phyloP scores from a whole-genome alignment of 92 coral and sea anemone genomes.

The Hydrozoanthus gracilis region DNA sequence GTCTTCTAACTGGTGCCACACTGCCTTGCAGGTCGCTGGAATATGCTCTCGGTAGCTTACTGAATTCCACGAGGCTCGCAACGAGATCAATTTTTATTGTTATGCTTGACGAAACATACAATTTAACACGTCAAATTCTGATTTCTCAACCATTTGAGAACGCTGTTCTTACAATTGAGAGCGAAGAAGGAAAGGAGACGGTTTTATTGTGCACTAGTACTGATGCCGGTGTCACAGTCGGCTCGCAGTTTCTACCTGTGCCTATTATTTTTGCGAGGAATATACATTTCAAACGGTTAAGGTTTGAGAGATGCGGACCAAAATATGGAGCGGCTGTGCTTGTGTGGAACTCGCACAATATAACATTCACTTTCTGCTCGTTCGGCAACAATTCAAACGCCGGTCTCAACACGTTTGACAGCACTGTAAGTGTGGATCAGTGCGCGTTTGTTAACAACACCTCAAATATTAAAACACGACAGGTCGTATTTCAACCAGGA shows the following conservation, averaged over 20 bases:
- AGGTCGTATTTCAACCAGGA: slow-evolving; percentile 52
- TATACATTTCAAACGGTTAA: slow-evolving; percentile 58
- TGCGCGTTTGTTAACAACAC: slow-evolving; percentile 77
- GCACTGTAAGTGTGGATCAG: slow-evolving; percentile 63
- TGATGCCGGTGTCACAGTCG: slow-evolving; percentile 62
- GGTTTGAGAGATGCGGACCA: slow-evolving; percentile 74
- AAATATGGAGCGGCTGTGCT: slow-evolving; percentile 65
- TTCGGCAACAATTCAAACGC: slow-evolving; percentile 75
- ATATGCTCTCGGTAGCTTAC: slow-evolving; percentile 65
- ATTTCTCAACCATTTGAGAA: slow-evolving; percentile 61
- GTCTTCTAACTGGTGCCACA: slow-evolving; percentile 51
- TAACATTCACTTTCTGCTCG: slow-evolving; percentile 71
- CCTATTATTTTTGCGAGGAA: slow-evolving; percentile 41
- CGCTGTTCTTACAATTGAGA: slow-evolving; percentile 46
- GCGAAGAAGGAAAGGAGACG: slow-evolving; percentile 45
- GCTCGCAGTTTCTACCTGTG: slow-evolving; percentile 28
- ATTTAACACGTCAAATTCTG: slow-evolving; percentile 40
- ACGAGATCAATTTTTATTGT: slow-evolving; percentile 50
- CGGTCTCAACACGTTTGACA: slow-evolving; percentile 77
- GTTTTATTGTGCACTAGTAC: slow-evolving; percentile 40
- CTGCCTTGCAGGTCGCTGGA: slow-evolving; percentile 67
- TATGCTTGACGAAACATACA: slow-evolving; percentile 60
- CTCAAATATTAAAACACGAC: slow-evolving; percentile 44
- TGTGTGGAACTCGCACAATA: slow-evolving; percentile 68
- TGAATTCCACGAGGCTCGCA: slow-evolving; percentile 7